Base-by-base conservation (phyloP, 1,140 invertebrate genomes). In the Diachasmimorpha longicaudata region DNA sequence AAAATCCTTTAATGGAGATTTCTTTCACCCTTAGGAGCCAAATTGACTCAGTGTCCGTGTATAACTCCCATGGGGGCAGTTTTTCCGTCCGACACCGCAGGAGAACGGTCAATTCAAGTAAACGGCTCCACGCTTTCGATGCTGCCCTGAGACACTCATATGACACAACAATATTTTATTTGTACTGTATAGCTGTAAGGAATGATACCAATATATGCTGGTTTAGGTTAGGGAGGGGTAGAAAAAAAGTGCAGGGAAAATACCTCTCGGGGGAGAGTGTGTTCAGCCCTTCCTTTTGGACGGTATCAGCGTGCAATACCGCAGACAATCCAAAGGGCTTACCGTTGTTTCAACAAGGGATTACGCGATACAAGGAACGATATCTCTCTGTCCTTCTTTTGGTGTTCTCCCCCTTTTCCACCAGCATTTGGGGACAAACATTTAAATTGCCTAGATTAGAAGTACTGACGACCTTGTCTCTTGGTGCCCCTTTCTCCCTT, bases 291-390 rank as follows among this genome's bases (percentile, higher is more conserved):
- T 79, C 77, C 70, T 68, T n/a, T 68, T 68, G 66, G 48, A n/a
- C 48, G 58, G 5, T 85, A 84, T 83, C 81, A 81, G 67, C 73
- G 81, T 75, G 78, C 79, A 81, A 85, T 84, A 81, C 82, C 81
- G 52, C 80, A 81, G 81, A 85, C 83, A 85, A 85, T 85, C 83
- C 81, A 72, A 75, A 81, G 81, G 82, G 83, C 83, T 85, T 85
- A 85, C 81, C 75, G 77, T 80, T 85, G 82, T 83, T 85, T 85
- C 83, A 85, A 85, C 83, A 83, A 81, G 81, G 84, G 83, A 85
- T 85, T 85, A 85, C 82, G 48, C 79, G 76, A 78, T 79, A 73
- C 77, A 77, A 74, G 71, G 76, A 71, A 74, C 79, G 77, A 75
- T 78, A 70, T 70, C 70, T 70, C 1, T 25, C 58, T 63, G 23